Base-by-base conservation (phyloP, 2,797 vertebrate genomes). In the Serranus cabrilla region DNA sequence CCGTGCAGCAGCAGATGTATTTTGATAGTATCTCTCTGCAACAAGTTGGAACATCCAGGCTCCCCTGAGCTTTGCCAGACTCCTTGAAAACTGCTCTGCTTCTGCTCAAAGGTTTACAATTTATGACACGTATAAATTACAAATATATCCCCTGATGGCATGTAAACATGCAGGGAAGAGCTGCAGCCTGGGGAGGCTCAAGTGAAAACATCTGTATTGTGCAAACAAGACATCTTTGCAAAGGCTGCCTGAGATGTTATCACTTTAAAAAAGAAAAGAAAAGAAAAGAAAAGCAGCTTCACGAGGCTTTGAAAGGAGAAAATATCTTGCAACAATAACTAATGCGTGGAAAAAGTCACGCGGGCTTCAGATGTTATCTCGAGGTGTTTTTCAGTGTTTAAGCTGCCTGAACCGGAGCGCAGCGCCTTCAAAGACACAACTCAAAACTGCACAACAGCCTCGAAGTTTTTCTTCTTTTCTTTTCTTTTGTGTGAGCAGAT, bases 181-280 rank as follows among this genome's bases (percentile, higher is more conserved):
- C 51, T 70, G 82, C 76, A 54, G 82, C 46, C 39, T 14, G 17
- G 17, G 13, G 37, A 69, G 51, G 14, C 86, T 83, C 57, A 51
- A 93, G 90, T 89, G 84, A 86, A 91, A 90, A 89, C 92, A 93
- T 90, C 90, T 93, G 90, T 52, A 69, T 50, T 78, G 52, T 80
- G 64, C 87, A 82, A 88, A 87, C 78, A 82, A 82, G 63, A 67
- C 77, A 49, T 80, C 55, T 65, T 8, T 6, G 73, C 68, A 39
- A 34, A 5, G 65, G 57, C 49, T 6, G 20, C 76, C 49, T 6
- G 23, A 78, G 81, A 82, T 78, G 50, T 75, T 72, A 78, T 78
- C 73, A 5, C 40, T 21, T 17, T 55, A 39, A 34, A 34, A 34
- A 34, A 31, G 6, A n/a, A n/a, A n/a, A n/a, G n/a, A n/a, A n/a